Evolutionary conservation across 2,113 vertebrate genomes (phyloP).

Genomic region (Seriola dumerili): DNA sequence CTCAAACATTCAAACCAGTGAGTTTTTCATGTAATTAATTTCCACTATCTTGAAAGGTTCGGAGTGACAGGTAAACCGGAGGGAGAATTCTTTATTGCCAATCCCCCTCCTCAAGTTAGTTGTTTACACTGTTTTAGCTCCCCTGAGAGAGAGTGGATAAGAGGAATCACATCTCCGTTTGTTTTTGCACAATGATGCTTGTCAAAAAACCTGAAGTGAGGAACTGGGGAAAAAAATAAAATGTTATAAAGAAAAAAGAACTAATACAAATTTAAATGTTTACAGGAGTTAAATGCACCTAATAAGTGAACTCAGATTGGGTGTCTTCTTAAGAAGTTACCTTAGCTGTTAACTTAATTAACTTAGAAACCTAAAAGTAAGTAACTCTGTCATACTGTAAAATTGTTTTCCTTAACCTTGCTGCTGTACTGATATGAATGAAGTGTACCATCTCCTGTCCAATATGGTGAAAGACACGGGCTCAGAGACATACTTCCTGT

Average conservation of each 20-base stretch:
- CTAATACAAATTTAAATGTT: slow-evolving; percentile 39
- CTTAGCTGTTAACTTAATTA: background rate
- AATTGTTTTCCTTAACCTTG: slow-evolving; percentile 86
- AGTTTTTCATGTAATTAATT: slow-evolving; percentile 72
- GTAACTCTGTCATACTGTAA: background rate
- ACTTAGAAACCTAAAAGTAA: background rate
- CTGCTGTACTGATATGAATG: slow-evolving; percentile 90
- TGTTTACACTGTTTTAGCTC: slow-evolving; percentile 72
- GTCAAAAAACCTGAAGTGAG: slow-evolving; percentile 62
- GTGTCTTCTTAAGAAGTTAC: slow-evolving; percentile 6
- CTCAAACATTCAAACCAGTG: slow-evolving; percentile 66
- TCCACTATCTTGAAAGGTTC: slow-evolving; percentile 58
- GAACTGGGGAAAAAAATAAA: slow-evolving; percentile 37
- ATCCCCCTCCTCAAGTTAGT: slow-evolving; percentile 56
- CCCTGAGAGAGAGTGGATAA: slow-evolving; percentile 64
- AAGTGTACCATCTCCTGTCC: slow-evolving; percentile 96
- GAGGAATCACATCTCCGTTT: slow-evolving; percentile 68
- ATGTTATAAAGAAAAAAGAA: slow-evolving; percentile 28
- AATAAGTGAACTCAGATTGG: slow-evolving; percentile 15
- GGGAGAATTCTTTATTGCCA: slow-evolving; percentile 73
- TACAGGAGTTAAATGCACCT: slow-evolving; percentile 21
- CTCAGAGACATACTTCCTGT: slow-evolving; percentile 93
- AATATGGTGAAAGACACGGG: slow-evolving; percentile 96
- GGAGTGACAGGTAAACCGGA: slow-evolving; percentile 75
- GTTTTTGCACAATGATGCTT: slow-evolving; percentile 71